phyloP scores from a whole-genome alignment of 2,888 invertebrate species.

The Napeogenes inachia region DNA sequence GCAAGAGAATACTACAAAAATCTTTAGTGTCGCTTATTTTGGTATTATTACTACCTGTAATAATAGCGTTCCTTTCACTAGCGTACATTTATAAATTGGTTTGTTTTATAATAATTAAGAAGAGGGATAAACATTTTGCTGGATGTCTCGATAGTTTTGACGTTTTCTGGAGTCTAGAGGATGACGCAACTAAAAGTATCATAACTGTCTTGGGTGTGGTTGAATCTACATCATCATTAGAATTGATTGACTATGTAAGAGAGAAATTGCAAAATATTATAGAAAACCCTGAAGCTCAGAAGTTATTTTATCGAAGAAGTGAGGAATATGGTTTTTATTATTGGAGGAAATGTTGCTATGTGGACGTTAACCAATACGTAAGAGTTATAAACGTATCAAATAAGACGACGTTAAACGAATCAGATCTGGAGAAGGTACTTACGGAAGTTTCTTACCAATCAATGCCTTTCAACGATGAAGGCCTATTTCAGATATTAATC shows the following conservation, averaged over 20 bases:
- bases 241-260: conserved; percentile 42
- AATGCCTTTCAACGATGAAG: conserved; percentile 63
- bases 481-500: conserved; percentile 73
- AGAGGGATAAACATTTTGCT: conserved; percentile 53
- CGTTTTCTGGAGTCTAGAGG: conserved; percentile 74
- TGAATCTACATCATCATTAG: conserved; percentile 48
- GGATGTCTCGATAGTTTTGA: conserved; percentile 73
- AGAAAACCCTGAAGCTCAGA: conserved; percentile 40
- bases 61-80: conserved; percentile 35
- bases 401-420: conserved; percentile 38
- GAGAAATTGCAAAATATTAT: conserved; percentile 40
- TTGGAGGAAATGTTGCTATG: conserved; percentile 57
- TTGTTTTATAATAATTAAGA: conserved; percentile 46
- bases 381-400: conserved; percentile 54
- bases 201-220: conserved; percentile 70
- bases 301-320: conserved; percentile 62
- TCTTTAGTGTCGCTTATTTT: conserved; percentile 33
- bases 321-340: conserved; percentile 72
- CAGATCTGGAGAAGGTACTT: conserved; percentile 54
- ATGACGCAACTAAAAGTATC: conserved; percentile 58
- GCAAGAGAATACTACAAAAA: conserved; percentile 13
- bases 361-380: conserved; percentile 63
- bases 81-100: conserved; percentile 44
- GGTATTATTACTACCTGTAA: conserved; percentile 38
- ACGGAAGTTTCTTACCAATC: conserved; percentile 54